Conservation (phyloP, 64 coral and sea anemone species). For the Pachyseris speciosa region DNA sequence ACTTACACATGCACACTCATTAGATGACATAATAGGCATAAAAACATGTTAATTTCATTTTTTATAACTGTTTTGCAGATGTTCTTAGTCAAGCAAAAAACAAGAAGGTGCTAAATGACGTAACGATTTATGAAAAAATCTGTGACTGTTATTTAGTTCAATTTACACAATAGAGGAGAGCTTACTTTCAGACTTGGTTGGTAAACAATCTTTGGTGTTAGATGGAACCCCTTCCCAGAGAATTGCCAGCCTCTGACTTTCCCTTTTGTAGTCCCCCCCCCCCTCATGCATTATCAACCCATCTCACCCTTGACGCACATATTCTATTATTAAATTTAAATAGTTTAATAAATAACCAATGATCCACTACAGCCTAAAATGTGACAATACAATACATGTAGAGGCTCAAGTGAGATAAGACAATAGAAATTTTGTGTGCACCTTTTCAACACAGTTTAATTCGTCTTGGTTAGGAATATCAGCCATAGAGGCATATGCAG, state of each 20-base stretch:
- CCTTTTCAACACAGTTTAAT: constrained; percentile 36
- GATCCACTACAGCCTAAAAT: background rate
- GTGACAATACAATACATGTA: background rate
- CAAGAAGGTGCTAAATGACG: background rate
- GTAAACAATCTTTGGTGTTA: background rate
- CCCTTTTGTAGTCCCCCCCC: background rate
- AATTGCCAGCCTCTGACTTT: background rate
- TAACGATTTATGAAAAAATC: background rate
- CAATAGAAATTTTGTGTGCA: background rate
- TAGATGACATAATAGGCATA: background rate
- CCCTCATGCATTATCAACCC: background rate
- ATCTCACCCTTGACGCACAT: background rate
- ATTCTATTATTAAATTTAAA: background rate
- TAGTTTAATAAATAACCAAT: background rate
- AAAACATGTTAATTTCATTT: background rate
- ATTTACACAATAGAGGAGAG: background rate
- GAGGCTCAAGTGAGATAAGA: background rate
- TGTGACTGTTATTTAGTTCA: background rate
- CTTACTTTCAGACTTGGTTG: background rate
- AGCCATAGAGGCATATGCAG: constrained; percentile 10
- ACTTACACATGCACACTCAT: background rate
- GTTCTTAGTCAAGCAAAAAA: background rate
- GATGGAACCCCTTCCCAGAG: background rate
- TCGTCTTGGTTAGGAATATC: constrained; percentile 32
- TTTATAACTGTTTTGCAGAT: background rate